A percentile compares a stretch with the other conserved stretches of the same genome.
Conservation (phyloP, 2,113 vertebrate species). For the Chionodraco myersi region DNA sequence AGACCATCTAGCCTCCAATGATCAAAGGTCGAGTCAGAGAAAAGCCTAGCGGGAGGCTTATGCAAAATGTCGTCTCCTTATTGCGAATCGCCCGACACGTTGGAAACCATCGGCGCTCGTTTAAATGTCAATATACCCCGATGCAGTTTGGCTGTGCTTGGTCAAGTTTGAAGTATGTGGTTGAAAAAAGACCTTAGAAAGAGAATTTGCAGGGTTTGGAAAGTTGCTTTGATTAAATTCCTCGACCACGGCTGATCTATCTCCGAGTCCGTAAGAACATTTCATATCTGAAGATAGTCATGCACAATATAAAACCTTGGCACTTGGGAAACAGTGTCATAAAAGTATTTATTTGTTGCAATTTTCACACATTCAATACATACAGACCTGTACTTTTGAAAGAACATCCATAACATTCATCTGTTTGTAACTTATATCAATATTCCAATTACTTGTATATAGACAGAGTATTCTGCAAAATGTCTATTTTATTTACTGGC, state of each 20-base stretch:
- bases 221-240: constrained; percentile 69
- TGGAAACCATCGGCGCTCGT: constrained; percentile 68
- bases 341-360: neutral
- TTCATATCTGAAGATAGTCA: constrained; percentile 12
- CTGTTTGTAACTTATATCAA: no score
- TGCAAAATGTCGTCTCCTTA: constrained; percentile 80
- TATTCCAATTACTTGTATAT: no score
- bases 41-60: constrained; percentile 80
- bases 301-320: neutral
- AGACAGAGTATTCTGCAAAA: no score
- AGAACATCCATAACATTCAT: no score
- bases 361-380: constrained; percentile 9
- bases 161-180: constrained; percentile 77
- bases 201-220: constrained; percentile 54
- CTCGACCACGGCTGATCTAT: constrained; percentile 18
- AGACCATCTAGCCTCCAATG: constrained; percentile 80
- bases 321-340: neutral
- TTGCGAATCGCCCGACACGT: constrained; percentile 66
- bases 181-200: constrained; percentile 37
- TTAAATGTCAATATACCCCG: constrained; percentile 76
- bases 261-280: neutral
- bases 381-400: no score
- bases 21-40: constrained; percentile 84
- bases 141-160: constrained; percentile 73
- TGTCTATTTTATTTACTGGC: no score